Conservation (phyloP, 2,113 vertebrate genomes). For the Haliaeetus leucogaster region DNA sequence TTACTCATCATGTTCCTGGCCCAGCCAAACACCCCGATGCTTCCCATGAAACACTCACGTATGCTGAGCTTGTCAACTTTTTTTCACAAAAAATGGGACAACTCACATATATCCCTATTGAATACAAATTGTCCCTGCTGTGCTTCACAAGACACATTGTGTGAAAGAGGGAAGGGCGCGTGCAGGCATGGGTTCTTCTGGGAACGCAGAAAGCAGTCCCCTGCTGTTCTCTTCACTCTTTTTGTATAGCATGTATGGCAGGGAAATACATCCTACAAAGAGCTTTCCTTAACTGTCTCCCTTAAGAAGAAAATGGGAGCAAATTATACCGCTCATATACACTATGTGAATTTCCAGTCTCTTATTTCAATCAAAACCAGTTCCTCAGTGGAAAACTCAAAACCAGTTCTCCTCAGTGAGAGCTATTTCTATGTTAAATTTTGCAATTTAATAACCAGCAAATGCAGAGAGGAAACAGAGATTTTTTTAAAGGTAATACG, state of each 20-base stretch:
- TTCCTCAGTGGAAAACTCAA: not conserved
- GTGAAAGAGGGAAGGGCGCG: not conserved
- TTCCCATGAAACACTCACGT: not conserved
- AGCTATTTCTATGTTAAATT: not conserved
- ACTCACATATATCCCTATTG: not conserved
- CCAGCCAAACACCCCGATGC: not conserved
- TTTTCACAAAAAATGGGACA: not conserved
- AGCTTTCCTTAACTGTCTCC: not conserved
- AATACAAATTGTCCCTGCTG: not conserved
- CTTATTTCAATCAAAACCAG: slow-evolving; percentile 27
- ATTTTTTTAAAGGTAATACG: not conserved
- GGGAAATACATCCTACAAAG: not conserved
- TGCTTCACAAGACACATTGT: not conserved
- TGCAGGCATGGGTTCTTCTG: not conserved
- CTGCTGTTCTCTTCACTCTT: not conserved
- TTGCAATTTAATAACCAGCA: not conserved
- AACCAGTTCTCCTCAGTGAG: not conserved
- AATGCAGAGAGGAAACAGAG: not conserved
- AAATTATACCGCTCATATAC: not conserved
- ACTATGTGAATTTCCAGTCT: not conserved
- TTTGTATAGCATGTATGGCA: not conserved
- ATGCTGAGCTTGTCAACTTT: not conserved
- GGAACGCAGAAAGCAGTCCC: not conserved
- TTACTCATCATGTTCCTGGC: not conserved
- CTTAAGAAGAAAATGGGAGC: not conserved